A percentile compares a stretch with the other conserved stretches of the same genome.
Conservation (phyloP, 2,888 invertebrate genomes). For the Cryptocheilus praepositus region DNA sequence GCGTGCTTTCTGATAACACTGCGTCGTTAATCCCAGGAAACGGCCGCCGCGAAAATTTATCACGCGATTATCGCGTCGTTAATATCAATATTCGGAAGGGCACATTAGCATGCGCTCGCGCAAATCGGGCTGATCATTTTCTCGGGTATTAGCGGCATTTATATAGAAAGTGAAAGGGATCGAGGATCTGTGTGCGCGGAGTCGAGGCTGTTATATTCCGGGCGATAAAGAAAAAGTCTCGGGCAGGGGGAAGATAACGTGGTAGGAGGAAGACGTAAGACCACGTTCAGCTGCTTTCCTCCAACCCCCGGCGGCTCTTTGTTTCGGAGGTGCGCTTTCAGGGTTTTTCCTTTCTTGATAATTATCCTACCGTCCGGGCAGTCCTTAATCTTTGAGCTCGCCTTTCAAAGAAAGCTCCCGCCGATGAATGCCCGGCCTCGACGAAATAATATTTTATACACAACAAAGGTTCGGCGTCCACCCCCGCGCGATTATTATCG, state of each 20-base stretch:
- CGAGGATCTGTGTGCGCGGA: neutral
- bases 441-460: conserved; percentile 71
- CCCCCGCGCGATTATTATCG: conserved; percentile 65
- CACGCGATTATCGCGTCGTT: too few relatives aligned
- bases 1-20: too few relatives aligned
- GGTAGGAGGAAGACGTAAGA: conserved; percentile 14
- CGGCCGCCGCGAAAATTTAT: too few relatives aligned
- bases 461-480: conserved; percentile 59
- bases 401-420: conserved; percentile 63
- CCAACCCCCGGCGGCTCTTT: conserved; percentile 47
- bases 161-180: conserved; percentile 47
- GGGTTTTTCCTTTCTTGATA: conserved; percentile 69
- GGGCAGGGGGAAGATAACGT: conserved; percentile 17
- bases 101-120: too few relatives aligned
- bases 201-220: conserved; percentile 13
- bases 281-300: conserved; percentile 30
- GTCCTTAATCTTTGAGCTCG: conserved; percentile 67
- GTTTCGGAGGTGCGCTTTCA: conserved; percentile 66
- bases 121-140: conserved; percentile 42
- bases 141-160: conserved; percentile 64
- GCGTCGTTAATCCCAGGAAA: too few relatives aligned
- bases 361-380: conserved; percentile 67
- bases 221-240: conserved; percentile 24
- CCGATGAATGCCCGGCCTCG: conserved; percentile 64
- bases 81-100: too few relatives aligned